These are phyloP conservation scores for Ammospiza nelsoni DNA, from an alignment of 2,113 vertebrate genomes.

Conservation along the genomic window DNA sequence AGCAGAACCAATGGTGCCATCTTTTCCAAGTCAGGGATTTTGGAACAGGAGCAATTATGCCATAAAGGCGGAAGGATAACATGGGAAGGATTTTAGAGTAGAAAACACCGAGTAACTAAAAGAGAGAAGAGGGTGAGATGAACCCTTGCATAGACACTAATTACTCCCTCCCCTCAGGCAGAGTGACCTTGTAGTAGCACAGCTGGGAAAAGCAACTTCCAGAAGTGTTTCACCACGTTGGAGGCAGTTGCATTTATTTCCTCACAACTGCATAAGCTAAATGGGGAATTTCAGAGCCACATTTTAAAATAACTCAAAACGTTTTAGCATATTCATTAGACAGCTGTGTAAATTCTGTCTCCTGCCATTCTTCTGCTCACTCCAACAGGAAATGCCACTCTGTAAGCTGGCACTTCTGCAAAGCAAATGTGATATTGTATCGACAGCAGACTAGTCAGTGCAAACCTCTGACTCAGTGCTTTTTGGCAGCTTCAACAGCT, in stretches of 20 bases:
- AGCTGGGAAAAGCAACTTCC: not conserved
- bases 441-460: not conserved
- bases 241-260: not conserved
- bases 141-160: not conserved
- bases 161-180: not conserved
- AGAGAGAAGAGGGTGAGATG: not conserved
- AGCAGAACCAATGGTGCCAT: rapidly evolving
- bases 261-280: not conserved
- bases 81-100: not conserved
- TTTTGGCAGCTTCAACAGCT: not conserved
- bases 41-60: not conserved
- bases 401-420: not conserved
- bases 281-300: not conserved
- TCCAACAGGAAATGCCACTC: slow-evolving; percentile 10
- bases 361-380: not conserved
- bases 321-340: slow-evolving; percentile 22
- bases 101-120: not conserved
- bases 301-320: not conserved
- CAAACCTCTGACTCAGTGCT: slow-evolving; percentile 26
- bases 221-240: not conserved
- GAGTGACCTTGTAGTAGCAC: not conserved
- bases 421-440: not conserved
- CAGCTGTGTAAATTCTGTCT: slow-evolving; percentile 14
- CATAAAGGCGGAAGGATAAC: not conserved
- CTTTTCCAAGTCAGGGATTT: not conserved